Evolutionary conservation across 2,888 invertebrate species (phyloP).

Genomic region (Tiphia femorata): DNA sequence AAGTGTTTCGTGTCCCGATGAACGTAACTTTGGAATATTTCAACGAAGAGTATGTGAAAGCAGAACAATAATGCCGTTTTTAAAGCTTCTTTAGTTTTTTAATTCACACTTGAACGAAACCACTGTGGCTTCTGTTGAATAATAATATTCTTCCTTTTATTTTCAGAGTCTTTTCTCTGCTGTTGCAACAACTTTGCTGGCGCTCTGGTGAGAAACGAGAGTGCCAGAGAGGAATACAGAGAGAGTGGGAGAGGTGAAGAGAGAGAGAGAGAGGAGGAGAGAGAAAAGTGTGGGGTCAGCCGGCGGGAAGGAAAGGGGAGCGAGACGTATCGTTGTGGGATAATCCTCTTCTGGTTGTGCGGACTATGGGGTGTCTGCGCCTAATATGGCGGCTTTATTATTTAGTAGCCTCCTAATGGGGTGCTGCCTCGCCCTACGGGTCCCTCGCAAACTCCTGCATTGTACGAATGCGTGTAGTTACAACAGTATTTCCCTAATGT

Average conservation of each 20-base stretch:
- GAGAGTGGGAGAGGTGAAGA: not conserved
- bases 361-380: constrained; percentile 48
- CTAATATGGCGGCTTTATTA: constrained; percentile 62
- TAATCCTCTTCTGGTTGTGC: constrained; percentile 54
- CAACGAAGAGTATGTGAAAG: too few species aligned
- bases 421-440: constrained; percentile 34
- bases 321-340: constrained; percentile 58
- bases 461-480: constrained; percentile 19
- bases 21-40: too few species aligned
- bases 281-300: constrained; percentile 24
- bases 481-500: constrained; percentile 1
- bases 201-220: too few species aligned
- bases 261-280: constrained; percentile 25
- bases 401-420: constrained; percentile 62
- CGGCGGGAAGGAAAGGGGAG: constrained; percentile 24
- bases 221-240: too few species aligned
- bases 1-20: too few species aligned
- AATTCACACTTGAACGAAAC: too few species aligned
- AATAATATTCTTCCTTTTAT: too few species aligned
- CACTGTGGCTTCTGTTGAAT: too few species aligned
- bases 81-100: too few species aligned
- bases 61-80: too few species aligned
- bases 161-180: too few species aligned
- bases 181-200: too few species aligned
- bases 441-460: constrained; percentile 18